Conservation (phyloP, 2,113 vertebrate genomes). For the Leucosticte australis region DNA sequence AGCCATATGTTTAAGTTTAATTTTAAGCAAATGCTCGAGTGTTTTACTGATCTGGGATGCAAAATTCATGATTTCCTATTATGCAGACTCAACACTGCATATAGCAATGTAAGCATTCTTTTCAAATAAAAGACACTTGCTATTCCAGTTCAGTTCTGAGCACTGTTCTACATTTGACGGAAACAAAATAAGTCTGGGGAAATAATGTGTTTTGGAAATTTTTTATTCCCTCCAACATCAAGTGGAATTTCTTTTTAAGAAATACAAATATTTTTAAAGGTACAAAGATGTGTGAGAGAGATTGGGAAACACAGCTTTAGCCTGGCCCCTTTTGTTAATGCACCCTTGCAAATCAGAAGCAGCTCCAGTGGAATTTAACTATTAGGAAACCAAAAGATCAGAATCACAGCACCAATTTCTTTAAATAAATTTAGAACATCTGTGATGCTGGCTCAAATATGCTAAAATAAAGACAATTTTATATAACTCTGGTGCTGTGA, state of each 20-base stretch:
- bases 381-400: background rate
- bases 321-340: background rate
- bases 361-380: background rate
- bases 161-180: background rate
- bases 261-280: conserved; percentile 20
- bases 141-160: background rate
- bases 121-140: conserved; percentile 31
- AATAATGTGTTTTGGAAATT: conserved; percentile 53
- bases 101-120: conserved; percentile 41
- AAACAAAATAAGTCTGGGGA: conserved; percentile 40
- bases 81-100: background rate
- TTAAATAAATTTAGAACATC: background rate
- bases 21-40: background rate
- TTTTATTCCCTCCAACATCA: conserved; percentile 12
- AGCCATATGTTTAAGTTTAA: background rate
- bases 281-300: conserved; percentile 4
- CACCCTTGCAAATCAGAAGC: background rate
- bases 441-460: background rate
- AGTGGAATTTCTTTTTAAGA: conserved; percentile 11
- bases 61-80: conserved; percentile 17
- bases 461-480: background rate
- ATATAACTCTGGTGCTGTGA: background rate
- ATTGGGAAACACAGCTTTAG: background rate
- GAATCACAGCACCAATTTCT: background rate
- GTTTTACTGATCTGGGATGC: background rate